Base-by-base conservation (phyloP, 2,888 invertebrate species). In the Bugula neritina region DNA sequence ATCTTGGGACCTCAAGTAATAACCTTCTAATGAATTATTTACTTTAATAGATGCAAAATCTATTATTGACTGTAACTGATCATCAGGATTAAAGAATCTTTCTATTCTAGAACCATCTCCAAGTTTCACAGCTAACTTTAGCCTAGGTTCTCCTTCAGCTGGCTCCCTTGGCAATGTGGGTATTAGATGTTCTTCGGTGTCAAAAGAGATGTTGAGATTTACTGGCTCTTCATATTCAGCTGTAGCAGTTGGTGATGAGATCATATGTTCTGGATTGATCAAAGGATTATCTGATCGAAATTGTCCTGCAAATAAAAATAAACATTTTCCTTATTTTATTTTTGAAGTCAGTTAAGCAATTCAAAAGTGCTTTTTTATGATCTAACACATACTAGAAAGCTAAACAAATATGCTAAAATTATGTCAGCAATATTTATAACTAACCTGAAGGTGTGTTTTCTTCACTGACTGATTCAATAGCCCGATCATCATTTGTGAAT, bases 371-470 rank as follows among this genome's bases (percentile, higher is more conserved):
- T n/a, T n/a, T n/a, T n/a, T n/a, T n/a, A n/a, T n/a, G n/a, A n/a
- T n/a, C n/a, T n/a, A n/a, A n/a, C n/a, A n/a, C n/a, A n/a, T n/a
- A n/a, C n/a, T n/a, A n/a, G n/a, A n/a, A n/a, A n/a, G n/a, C n/a
- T n/a, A n/a, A n/a, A n/a, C n/a, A n/a, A n/a, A n/a, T n/a, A n/a
- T n/a, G n/a, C n/a, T n/a, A n/a, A n/a, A n/a, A n/a, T n/a, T n/a
- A n/a, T n/a, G n/a, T n/a, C n/a, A n/a, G n/a, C n/a, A n/a, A n/a
- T n/a, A n/a, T n/a, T n/a, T n/a, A n/a, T n/a, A n/a, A n/a, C n/a
- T n/a, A n/a, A 63, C 63, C 34, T 63, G 63, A 29, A 31, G 63
- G 63, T 31, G 27, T 13, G 31, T 63, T 63, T 31, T 63, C 63
- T n/a, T 63, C 63, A 3, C 10, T 63, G 5, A 63, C 27, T 21